Percentiles rank a stretch among this genome's conserved stretches.
These are phyloP conservation scores for Apamea epomidion DNA, from an alignment of 2,888 invertebrate genomes.

Conservation along the genomic window DNA sequence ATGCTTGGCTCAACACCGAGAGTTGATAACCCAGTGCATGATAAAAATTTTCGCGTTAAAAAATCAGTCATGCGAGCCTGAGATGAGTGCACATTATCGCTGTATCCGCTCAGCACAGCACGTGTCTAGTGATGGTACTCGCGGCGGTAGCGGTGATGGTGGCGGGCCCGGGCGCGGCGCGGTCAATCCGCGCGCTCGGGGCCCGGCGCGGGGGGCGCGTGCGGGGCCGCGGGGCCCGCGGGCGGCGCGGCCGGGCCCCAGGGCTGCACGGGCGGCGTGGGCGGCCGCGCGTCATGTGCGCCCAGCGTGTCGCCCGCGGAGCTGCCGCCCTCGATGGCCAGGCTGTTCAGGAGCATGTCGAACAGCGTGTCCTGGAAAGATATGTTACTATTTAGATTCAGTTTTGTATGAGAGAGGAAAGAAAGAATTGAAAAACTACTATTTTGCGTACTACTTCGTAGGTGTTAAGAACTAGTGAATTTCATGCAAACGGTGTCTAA, in stretches of 20 bases:
- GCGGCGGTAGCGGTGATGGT: slow-evolving; percentile 67
- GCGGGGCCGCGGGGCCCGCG: slow-evolving; percentile 40
- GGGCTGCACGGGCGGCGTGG: slow-evolving; percentile 83
- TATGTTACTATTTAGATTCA: neutral
- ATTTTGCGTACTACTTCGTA: neutral
- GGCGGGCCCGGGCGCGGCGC: slow-evolving; percentile 45
- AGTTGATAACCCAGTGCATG: neutral
- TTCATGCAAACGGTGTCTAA: neutral
- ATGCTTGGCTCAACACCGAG: neutral
- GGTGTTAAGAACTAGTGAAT: neutral
- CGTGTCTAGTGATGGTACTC: slow-evolving; percentile 71
- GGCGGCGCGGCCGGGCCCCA: slow-evolving; percentile 73
- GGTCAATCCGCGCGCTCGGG: slow-evolving; percentile 66
- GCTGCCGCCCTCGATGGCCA: slow-evolving; percentile 77
- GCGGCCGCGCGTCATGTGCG: slow-evolving; percentile 66
- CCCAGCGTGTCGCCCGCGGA: slow-evolving; percentile 57
- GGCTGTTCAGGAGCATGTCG: slow-evolving; percentile 85
- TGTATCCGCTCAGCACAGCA: neutral
- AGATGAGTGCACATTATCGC: slow-evolving; percentile 2
- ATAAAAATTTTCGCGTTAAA: neutral
- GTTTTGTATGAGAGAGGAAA: too few species aligned
- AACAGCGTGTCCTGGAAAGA: slow-evolving; percentile 84
- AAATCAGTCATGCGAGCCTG: neutral
- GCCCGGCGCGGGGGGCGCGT: slow-evolving; percentile 42
- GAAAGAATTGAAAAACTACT: neutral